A percentile compares a stretch with the other conserved stretches of the same genome.
These are phyloP conservation scores for Phenganax stokvisi DNA, from an alignment of 92 coral and sea anemone species.

Conservation along the genomic window DNA sequence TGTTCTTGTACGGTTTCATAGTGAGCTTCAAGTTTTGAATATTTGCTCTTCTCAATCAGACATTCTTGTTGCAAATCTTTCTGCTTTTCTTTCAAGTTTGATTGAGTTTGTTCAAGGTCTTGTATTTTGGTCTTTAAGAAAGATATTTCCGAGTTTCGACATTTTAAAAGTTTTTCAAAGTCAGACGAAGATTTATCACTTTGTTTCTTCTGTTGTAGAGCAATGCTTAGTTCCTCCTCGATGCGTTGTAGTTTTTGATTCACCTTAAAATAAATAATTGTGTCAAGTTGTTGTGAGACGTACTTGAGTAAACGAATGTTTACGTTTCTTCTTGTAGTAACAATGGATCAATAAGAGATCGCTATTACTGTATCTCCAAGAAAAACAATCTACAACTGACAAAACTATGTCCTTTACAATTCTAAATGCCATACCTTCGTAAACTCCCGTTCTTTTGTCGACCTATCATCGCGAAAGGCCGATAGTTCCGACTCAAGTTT, in stretches of 20 bases:
- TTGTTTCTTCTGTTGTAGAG: constrained; percentile 7
- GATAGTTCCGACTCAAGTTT: constrained; percentile 54
- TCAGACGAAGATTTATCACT: constrained; percentile 2
- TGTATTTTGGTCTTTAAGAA: constrained; percentile 49
- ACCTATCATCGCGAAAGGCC: constrained; percentile 47
- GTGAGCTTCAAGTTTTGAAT: constrained; percentile 33
- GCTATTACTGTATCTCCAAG: too few species aligned
- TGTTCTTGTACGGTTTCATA: constrained; percentile 28
- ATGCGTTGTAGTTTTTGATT: neutral
- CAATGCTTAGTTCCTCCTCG: constrained; percentile 15
- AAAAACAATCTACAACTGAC: too few species aligned
- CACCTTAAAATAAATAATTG: too few species aligned
- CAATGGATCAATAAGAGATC: too few species aligned
- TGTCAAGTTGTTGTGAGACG: too few species aligned
- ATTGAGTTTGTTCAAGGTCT: constrained; percentile 60
- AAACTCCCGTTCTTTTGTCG: constrained; percentile 22
- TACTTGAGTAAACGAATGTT: neutral
- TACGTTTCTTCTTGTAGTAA: too few species aligned
- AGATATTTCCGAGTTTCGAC: constrained; percentile 1
- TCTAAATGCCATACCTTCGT: constrained; percentile 2
- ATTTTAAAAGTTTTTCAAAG: constrained; percentile 5
- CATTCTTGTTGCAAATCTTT: constrained; percentile 59
- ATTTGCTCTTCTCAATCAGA: constrained; percentile 19
- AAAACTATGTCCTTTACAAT: neutral
- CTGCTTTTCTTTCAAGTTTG: constrained; percentile 69